Percentiles rank a stretch among this genome's conserved stretches.
phyloP scores from a whole-genome alignment of 2,113 vertebrate species.

The Gulo gulo region DNA sequence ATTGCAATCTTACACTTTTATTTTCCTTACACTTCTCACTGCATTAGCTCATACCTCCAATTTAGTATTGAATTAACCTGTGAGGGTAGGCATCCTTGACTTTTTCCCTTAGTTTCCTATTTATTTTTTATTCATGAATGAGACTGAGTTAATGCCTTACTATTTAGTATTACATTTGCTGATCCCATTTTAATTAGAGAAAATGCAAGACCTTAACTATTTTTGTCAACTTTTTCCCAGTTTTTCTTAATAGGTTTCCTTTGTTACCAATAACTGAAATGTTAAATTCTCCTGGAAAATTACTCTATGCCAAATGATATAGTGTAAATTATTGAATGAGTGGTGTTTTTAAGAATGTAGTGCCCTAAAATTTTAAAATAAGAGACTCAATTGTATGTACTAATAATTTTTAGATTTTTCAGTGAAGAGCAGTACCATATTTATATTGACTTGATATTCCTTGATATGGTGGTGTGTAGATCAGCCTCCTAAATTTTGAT shows the following conservation, averaged over 20 bases:
- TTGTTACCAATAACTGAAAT: not conserved
- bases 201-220: not conserved
- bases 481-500: conserved; percentile 12
- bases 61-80: not conserved
- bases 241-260: not conserved
- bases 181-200: conserved; percentile 24
- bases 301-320: not conserved
- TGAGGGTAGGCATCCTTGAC: not conserved
- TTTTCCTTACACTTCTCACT: not conserved
- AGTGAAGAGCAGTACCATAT: not conserved
- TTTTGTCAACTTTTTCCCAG: not conserved
- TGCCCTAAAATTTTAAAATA: conserved; percentile 23
- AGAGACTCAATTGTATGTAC: not conserved
- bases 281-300: not conserved
- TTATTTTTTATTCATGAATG: not conserved
- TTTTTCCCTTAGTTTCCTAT: not conserved
- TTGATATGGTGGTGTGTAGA: not conserved
- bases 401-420: not conserved
- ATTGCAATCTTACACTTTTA: not conserved
- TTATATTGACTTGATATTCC: not conserved
- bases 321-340: not conserved
- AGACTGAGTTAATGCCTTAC: not conserved
- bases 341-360: conserved; percentile 6
- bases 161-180: not conserved
- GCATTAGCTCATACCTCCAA: not conserved